Evolutionary conservation across 2,888 invertebrate species (phyloP).

Genomic region (Sarcophaga rosellei): DNA sequence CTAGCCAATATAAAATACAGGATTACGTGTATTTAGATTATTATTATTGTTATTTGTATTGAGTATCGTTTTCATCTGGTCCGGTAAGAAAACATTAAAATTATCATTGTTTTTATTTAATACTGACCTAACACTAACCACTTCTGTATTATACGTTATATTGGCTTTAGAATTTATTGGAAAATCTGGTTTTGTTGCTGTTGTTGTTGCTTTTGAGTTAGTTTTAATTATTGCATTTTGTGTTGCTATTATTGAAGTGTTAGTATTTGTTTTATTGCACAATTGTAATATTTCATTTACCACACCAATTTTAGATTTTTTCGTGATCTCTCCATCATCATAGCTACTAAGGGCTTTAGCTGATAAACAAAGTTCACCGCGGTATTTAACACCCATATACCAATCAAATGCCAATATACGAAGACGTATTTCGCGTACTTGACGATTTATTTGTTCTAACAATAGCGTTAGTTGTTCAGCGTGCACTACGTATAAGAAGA

Average conservation of each 20-base stretch:
- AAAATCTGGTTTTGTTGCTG: conserved; percentile 10
- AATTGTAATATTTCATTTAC: conserved; percentile 62
- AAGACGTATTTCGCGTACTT: conserved; percentile 73
- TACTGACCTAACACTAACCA: conserved; percentile 11
- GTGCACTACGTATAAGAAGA: conserved; percentile 70
- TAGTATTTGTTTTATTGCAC: conserved; percentile 34
- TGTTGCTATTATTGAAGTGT: background rate
- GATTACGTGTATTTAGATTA: conserved; percentile 41
- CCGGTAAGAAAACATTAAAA: conserved; percentile 35
- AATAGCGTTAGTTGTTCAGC: conserved; percentile 69
- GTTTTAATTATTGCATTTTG: background rate
- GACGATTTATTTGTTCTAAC: conserved; percentile 70
- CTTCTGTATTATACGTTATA: conserved; percentile 15
- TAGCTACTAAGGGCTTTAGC: background rate
- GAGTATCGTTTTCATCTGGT: conserved; percentile 1
- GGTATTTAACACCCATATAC: conserved; percentile 72
- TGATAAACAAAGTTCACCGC: conserved; percentile 11
- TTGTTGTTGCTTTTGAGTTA: background rate
- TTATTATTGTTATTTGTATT: background rate
- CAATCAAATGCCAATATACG: conserved; percentile 74
- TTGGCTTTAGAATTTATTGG: background rate
- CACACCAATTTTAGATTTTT: conserved; percentile 47
- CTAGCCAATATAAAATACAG: conserved; percentile 67
- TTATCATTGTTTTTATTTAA: conserved; percentile 28
- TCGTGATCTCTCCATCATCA: background rate